A percentile compares a stretch with the other conserved stretches of the same genome.
These are phyloP conservation scores for Equus quagga DNA, from an alignment of 2,113 vertebrate species.

Conservation along the genomic window DNA sequence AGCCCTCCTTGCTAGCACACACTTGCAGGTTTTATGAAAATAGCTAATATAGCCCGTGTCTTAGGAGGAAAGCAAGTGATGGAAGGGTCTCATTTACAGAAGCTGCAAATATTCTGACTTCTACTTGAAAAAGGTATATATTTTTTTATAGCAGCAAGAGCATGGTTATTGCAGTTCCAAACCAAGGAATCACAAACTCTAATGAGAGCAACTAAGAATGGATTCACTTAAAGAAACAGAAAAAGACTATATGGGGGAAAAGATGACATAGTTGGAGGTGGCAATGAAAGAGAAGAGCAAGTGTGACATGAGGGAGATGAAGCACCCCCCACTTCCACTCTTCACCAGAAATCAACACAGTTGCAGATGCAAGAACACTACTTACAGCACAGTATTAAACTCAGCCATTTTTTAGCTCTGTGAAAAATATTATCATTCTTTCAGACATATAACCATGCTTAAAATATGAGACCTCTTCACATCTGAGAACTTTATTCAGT, in stretches of 20 bases:
- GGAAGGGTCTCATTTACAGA: not conserved
- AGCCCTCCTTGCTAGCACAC: not conserved
- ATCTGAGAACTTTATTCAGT: not conserved
- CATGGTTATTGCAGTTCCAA: not conserved
- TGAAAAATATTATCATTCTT: slow-evolving; percentile 10
- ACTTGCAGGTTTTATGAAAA: not conserved
- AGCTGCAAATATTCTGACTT: not conserved
- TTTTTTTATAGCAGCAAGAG: not conserved
- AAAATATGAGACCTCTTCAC: not conserved
- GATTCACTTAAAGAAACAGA: not conserved
- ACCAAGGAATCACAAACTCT: not conserved
- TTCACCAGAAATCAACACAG: not conserved
- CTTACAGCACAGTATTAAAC: not conserved
- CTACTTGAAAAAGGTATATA: not conserved
- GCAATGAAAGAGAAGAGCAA: not conserved
- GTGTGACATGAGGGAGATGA: not conserved
- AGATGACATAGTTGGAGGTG: not conserved
- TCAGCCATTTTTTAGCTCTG: not conserved
- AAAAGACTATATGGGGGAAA: not conserved
- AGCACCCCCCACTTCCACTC: not conserved
- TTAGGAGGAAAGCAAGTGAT: not conserved
- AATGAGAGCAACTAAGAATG: not conserved
- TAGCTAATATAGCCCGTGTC: not conserved
- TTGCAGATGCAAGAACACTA: not conserved
- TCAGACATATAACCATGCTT: not conserved